Evolutionary conservation across 1,140 invertebrate genomes (phyloP).

Genomic region (Drosophila azteca): DNA sequence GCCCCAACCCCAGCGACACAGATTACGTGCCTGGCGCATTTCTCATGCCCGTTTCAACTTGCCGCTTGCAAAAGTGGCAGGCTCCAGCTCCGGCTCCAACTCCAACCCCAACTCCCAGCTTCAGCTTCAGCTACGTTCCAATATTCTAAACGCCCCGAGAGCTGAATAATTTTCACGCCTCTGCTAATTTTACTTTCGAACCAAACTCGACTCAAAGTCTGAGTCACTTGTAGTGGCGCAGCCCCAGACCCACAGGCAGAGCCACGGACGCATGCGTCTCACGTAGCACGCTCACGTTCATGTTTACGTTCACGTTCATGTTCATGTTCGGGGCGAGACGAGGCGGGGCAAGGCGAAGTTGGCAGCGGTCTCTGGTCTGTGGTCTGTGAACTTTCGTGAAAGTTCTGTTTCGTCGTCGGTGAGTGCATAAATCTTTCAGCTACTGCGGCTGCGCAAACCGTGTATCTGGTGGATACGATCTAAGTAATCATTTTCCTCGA

Average conservation of each 20-base stretch:
- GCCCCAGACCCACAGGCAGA: not conserved
- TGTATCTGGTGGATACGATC: constrained; percentile 18
- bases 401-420: constrained; percentile 52
- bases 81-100: constrained; percentile 31
- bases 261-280: constrained; percentile 66
- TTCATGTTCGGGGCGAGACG: too few species aligned
- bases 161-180: constrained; percentile 52
- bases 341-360: too few species aligned
- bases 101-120: constrained; percentile 37
- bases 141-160: constrained; percentile 17
- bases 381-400: constrained; percentile 75
- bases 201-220: constrained; percentile 6
- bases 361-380: constrained; percentile 6
- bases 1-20: constrained; percentile 53
- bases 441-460: not conserved
- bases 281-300: constrained; percentile 47
- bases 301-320: not conserved
- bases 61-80: constrained; percentile 53
- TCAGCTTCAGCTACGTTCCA: constrained; percentile 13
- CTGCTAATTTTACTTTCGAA: constrained; percentile 68
- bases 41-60: constrained; percentile 60
- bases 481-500: constrained; percentile 38
- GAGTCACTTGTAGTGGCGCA: too few species aligned
- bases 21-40: constrained; percentile 63
- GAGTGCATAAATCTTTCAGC: constrained; percentile 65